Base-by-base conservation (phyloP, 2,888 invertebrate species). In the Pseudococcus jackbeardsleyi region DNA sequence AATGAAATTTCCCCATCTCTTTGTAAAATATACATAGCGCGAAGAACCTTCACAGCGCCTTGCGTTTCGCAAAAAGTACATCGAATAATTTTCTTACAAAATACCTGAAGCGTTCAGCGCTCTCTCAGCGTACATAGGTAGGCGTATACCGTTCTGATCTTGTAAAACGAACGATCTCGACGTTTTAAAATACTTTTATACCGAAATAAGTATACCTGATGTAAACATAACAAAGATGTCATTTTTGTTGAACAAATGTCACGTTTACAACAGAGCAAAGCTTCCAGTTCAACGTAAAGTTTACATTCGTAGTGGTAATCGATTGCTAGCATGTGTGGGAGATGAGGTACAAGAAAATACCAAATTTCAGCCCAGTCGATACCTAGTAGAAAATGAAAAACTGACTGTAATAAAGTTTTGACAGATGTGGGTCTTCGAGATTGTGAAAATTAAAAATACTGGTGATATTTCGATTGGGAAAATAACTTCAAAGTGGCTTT, bases 1-100 rank as follows among this genome's bases (percentile, higher is more conserved):
- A 64, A 64, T 64, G 64, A 64, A 64, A 64, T 64, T 64, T 64
- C 64, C 64, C 22, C 64, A 22, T 64, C 64, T 64, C 64, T 64
- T 64, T 64, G 64, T 64, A 64, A 64, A 22, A 64, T 22, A 22
- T 19, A 64, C n/a, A 64, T 9, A 48, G 54, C 54, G 9, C 64
- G 22, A 64, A 64, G 64, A 54, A 19, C 64, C 64, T 64, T 64
- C 19, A 22, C 22, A 64, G 19, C 64, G n/a, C n/a, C n/a, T n/a
- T n/a, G n/a, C 12, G 8, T n/a, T 64, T 22, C 9, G 22, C 7
- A 64, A 64, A 22, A 22, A 64, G 64, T 9, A 64, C 64, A 3
- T 7, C 64, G 64, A 64, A 64, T 64, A 64, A 64, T n/a, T 64
- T 64, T 64, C 64, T 64, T 64, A 1, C 22, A 22, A 64, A 22